Conservation (phyloP, 2,888 invertebrate species). For the Gerris lacustris region DNA sequence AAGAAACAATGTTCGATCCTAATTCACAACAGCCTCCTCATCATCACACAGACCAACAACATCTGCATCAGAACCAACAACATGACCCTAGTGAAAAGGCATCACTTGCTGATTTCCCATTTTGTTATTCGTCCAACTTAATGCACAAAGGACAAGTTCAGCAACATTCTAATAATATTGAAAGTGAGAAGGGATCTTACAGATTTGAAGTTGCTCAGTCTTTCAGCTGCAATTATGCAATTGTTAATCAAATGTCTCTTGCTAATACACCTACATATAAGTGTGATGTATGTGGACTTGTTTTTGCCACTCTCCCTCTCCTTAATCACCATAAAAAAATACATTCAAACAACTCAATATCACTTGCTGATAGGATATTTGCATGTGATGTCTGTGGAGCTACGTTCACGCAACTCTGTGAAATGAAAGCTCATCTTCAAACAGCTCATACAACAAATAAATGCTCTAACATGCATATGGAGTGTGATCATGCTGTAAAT, state of each 20-base stretch:
- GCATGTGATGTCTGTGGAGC: slow-evolving; percentile 41
- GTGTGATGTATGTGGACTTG: slow-evolving; percentile 75
- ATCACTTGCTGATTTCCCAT: slow-evolving; percentile 38
- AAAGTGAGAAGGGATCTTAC: slow-evolving; percentile 41
- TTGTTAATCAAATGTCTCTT: slow-evolving; percentile 75
- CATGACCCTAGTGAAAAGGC: slow-evolving; percentile 26
- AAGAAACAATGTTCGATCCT: slow-evolving; percentile 25
- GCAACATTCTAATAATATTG: slow-evolving; percentile 35
- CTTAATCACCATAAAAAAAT: slow-evolving; percentile 78
- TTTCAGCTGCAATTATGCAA: slow-evolving; percentile 59
- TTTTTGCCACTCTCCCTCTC: slow-evolving; percentile 68
- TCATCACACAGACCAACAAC: neutral
- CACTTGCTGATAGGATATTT: slow-evolving; percentile 37
- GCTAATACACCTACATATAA: slow-evolving; percentile 68
- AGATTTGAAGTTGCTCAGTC: slow-evolving; percentile 40
- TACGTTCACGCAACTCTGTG: slow-evolving; percentile 40
- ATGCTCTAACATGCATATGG: slow-evolving; percentile 24
- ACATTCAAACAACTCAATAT: slow-evolving; percentile 38
- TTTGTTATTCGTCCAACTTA: slow-evolving; percentile 43
- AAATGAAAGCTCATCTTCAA: slow-evolving; percentile 40
- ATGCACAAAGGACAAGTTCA: slow-evolving; percentile 38
- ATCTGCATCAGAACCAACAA: neutral
- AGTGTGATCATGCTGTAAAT: slow-evolving; percentile 29
- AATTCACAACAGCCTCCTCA: slow-evolving; percentile 21
- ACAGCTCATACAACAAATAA: slow-evolving; percentile 25